Percentiles rank a stretch among this genome's conserved stretches.
phyloP scores from a whole-genome alignment of 2,888 invertebrate species.

The Thalpophila matura region DNA sequence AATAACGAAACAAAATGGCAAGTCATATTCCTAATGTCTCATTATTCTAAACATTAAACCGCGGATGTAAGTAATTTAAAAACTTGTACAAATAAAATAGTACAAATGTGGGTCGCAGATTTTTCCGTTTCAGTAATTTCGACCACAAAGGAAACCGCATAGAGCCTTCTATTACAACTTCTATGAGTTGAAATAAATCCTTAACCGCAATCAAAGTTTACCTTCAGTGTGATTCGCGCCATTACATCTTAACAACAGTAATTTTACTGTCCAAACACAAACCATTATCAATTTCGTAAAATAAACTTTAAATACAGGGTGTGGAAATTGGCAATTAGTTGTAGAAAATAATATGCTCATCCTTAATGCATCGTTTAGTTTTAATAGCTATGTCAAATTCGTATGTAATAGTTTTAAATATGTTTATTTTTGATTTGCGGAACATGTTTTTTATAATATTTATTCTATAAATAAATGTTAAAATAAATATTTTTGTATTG shows the following conservation, averaged over 20 bases:
- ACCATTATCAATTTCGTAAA: slow-evolving; percentile 29
- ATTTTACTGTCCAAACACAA: slow-evolving; percentile 35
- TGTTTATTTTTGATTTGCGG: not conserved
- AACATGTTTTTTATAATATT: not conserved
- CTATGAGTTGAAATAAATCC: slow-evolving; percentile 43
- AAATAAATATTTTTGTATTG: too few species aligned
- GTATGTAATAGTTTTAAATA: not conserved
- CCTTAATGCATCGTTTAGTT: slow-evolving; percentile 17
- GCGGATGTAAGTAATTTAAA: slow-evolving; percentile 50
- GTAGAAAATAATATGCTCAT: slow-evolving; percentile 23
- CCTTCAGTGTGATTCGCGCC: slow-evolving; percentile 48
- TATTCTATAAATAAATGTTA: too few species aligned
- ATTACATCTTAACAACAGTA: slow-evolving; percentile 30
- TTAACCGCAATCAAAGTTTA: slow-evolving; percentile 53
- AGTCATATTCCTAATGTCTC: slow-evolving; percentile 17
- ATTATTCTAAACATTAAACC: slow-evolving; percentile 42
- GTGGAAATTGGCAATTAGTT: slow-evolving; percentile 37
- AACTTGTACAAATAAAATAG: slow-evolving; percentile 26
- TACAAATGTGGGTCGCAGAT: slow-evolving; percentile 37
- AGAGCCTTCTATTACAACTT: slow-evolving; percentile 41
- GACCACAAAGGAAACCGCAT: slow-evolving; percentile 55
- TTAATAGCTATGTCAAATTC: slow-evolving; percentile 1
- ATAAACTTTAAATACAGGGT: slow-evolving; percentile 6
- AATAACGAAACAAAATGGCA: slow-evolving; percentile 16
- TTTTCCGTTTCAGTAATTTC: slow-evolving; percentile 47